phyloP scores from a whole-genome alignment of 2,797 vertebrate genomes.

The Chiroxiphia lanceolata region DNA sequence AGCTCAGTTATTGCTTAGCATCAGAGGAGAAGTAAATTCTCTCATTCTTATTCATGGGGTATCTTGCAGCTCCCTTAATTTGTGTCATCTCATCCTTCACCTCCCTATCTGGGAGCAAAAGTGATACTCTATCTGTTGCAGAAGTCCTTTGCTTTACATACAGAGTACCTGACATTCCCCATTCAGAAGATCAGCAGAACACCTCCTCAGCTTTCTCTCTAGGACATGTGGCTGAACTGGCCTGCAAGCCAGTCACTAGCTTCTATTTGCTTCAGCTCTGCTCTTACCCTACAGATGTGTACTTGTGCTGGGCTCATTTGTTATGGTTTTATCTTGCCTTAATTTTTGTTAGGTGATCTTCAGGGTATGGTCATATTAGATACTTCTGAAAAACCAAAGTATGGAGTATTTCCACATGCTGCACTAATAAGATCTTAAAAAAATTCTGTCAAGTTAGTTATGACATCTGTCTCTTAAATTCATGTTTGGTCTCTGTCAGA shows the following conservation, averaged over 20 bases:
- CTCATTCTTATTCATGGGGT: not conserved
- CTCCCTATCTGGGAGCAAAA: not conserved
- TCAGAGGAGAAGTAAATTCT: not conserved
- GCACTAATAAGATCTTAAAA: not conserved
- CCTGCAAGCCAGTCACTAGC: not conserved
- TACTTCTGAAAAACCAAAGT: not conserved
- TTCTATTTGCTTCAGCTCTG: not conserved
- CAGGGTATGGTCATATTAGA: not conserved
- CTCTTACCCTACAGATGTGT: not conserved
- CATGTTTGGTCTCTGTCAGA: not conserved
- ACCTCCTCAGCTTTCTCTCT: not conserved
- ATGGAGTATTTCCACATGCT: not conserved
- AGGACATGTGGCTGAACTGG: fast-evolving
- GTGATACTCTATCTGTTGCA: not conserved
- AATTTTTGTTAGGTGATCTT: not conserved
- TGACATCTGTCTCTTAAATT: not conserved
- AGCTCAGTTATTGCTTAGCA: not conserved
- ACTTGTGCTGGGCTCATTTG: not conserved
- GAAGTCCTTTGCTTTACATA: not conserved
- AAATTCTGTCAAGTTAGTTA: not conserved
- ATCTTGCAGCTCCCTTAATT: not conserved
- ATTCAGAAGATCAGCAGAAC: not conserved
- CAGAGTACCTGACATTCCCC: not conserved
- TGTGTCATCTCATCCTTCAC: not conserved
- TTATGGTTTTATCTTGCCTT: not conserved